phyloP scores from a whole-genome alignment of 2,888 invertebrate genomes.

The Rhabditophanes sp. region DNA sequence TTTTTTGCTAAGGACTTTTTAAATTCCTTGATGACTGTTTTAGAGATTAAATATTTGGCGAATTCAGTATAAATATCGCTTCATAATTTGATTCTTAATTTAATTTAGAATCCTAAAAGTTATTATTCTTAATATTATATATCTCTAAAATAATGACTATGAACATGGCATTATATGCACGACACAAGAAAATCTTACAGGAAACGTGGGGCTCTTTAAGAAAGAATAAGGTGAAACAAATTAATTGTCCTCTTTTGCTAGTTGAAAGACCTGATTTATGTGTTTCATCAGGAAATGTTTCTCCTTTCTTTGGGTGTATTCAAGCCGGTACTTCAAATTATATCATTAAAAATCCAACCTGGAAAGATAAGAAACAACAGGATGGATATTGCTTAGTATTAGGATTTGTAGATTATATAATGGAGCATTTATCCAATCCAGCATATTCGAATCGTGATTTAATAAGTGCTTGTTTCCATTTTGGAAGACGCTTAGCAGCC shows the following conservation, averaged over 20 bases:
- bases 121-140: no score
- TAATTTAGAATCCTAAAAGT: no score
- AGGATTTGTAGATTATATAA: slow-evolving; percentile 13
- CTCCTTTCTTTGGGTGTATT: neutral
- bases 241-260: neutral
- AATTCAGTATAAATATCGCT: no score
- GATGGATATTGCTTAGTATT: slow-evolving; percentile 15
- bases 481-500: slow-evolving; percentile 14
- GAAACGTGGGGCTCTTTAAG: neutral
- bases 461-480: slow-evolving; percentile 9
- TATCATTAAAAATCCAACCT: no score
- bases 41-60: no score
- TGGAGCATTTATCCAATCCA: slow-evolving; percentile 8
- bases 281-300: neutral
- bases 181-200: no score
- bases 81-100: no score
- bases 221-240: neutral
- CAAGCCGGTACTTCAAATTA: no score
- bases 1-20: no score
- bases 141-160: no score
- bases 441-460: slow-evolving; percentile 9
- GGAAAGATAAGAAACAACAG: slow-evolving; percentile 14
- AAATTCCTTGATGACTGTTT: no score
- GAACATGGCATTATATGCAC: no score
- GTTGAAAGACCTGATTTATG: neutral